These are phyloP conservation scores for Yponomeuta cagnagella DNA, from an alignment of 2,888 invertebrate species.

Conservation along the genomic window DNA sequence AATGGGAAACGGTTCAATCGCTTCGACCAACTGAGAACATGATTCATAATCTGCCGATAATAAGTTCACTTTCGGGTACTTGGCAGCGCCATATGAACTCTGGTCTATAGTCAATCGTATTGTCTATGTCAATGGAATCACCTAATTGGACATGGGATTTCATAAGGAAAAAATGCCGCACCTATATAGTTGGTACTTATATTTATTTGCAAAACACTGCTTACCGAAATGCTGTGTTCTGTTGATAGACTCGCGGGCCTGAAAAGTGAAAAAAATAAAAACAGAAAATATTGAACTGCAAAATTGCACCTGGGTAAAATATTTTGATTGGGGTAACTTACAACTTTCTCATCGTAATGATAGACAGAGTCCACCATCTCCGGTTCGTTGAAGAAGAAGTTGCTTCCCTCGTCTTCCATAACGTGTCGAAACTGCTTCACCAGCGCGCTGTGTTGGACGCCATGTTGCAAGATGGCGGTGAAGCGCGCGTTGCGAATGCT, in stretches of 20 bases:
- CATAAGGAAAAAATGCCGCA: too few relatives aligned
- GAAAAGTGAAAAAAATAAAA: background rate
- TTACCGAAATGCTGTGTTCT: background rate
- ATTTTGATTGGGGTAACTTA: conserved; percentile 19
- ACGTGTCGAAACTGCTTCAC: conserved; percentile 29
- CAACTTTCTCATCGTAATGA: conserved; percentile 47
- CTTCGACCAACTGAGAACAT: too few relatives aligned
- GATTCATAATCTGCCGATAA: too few relatives aligned
- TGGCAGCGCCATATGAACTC: too few relatives aligned
- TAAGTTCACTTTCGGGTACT: too few relatives aligned
- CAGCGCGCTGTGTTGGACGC: conserved; percentile 37
- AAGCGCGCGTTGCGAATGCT: conserved; percentile 54
- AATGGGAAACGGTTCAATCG: too few relatives aligned
- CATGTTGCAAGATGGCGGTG: conserved; percentile 46
- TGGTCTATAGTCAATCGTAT: too few relatives aligned
- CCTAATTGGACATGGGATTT: too few relatives aligned
- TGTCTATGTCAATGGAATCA: too few relatives aligned
- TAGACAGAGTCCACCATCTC: conserved; percentile 42
- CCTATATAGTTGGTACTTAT: too few relatives aligned
- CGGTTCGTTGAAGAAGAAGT: conserved; percentile 45
- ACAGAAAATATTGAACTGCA: too few relatives aligned
- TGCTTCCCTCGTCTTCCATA: conserved; percentile 42
- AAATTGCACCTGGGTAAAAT: too few relatives aligned
- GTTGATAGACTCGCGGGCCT: background rate
- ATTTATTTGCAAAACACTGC: background rate